Percentiles rank a stretch among this genome's conserved stretches.
Evolutionary conservation across 2,113 vertebrate genomes (phyloP).

Genomic region (Antigone vipio): DNA sequence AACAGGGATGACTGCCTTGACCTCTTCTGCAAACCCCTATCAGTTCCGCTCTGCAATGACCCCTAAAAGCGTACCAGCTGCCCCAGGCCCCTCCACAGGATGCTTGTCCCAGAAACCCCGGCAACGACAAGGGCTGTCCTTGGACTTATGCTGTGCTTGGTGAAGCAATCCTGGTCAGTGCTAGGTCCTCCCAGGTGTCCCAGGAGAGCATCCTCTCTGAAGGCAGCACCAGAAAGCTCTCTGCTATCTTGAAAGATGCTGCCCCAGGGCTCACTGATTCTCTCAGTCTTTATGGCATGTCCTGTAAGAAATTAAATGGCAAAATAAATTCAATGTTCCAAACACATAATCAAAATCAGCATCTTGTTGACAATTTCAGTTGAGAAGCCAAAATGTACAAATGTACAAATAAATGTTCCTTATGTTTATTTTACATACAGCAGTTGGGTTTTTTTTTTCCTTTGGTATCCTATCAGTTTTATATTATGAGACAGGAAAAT

Average conservation of each 20-base stretch:
- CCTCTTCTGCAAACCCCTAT: neutral
- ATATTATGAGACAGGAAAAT: neutral
- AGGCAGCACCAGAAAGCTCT: neutral
- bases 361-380: neutral
- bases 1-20: neutral
- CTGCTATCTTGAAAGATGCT: neutral
- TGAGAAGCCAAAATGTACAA: neutral
- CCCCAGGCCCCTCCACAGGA: neutral
- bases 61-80: neutral
- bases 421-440: neutral
- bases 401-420: neutral
- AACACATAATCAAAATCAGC: neutral
- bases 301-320: neutral
- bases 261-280: neutral
- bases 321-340: neutral
- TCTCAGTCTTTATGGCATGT: neutral
- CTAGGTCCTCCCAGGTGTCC: neutral
- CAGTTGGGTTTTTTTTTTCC: rapidly evolving
- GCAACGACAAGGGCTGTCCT: neutral
- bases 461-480: neutral
- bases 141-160: neutral
- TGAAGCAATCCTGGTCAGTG: neutral
- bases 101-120: neutral
- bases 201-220: neutral
- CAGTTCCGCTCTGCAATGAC: neutral